Evolutionary conservation across 1,140 invertebrate species (phyloP), one percentile per base, ranked within the genome.

Genomic region (Trichoplusia ni): DNA sequence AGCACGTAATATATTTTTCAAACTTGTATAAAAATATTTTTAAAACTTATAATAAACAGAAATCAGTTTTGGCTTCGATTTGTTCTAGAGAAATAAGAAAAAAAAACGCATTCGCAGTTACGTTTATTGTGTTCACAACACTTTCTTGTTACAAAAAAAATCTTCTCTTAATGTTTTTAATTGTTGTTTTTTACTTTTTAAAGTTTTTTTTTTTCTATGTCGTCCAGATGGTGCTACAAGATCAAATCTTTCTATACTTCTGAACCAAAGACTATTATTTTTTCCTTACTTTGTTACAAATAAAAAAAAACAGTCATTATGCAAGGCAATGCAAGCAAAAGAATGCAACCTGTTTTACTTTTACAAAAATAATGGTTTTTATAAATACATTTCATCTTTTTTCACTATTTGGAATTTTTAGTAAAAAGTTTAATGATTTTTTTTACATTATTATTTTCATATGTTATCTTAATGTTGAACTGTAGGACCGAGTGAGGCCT

Each of bases 211-310:
- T 71, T 71, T 64, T 71, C 40, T 74, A 70, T 73, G 68, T 74
- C 79, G 74, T 89, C 81, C 72, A 78, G 75, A 84, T 86, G 86
- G 86, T 89, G 86, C 86, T 89, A 87, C 25, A 65, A 74, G 70
- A 80, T 76, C 67, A 79, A 83, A 75, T 79, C 73, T 73, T 74
- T 79, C 63, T 75, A 71, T 82, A 81, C 68, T 79, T 77, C 78
- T 83, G 82, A 87, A 75, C 86, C 86, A 89, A 89, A 89, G 86
- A 89, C 80, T 75, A 78, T 75, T 33, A 19, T 71, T 77, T 77
- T 67, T 67, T 61, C 38, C 27, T 58, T 49, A 62, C 66, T 69
- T 67, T 64, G 40, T 64, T 61, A 33, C 42, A 44, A 67, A 54
- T 59, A 37, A 53, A 46, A n/a, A n/a, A n/a, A n/a, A n/a, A n/a